Evolutionary conservation across 2,113 vertebrate genomes (phyloP).

Genomic region (Tyrannus savana): DNA sequence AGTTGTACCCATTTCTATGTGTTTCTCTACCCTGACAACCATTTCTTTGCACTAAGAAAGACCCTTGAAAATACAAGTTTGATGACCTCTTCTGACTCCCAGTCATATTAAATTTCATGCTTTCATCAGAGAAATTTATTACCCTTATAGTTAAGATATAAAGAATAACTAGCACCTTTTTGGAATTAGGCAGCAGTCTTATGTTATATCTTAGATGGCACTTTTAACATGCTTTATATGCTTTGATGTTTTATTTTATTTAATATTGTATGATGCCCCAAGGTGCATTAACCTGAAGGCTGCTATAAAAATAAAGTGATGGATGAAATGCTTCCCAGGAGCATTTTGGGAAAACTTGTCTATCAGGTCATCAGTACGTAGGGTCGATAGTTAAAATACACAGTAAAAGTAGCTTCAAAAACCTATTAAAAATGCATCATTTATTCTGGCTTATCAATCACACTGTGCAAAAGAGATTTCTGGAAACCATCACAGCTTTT

Average conservation of each 20-base stretch:
- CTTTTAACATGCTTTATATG: background rate
- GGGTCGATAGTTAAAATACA: background rate
- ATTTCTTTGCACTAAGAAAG: background rate
- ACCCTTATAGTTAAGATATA: background rate
- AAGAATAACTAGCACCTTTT: background rate
- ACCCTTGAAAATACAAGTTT: background rate
- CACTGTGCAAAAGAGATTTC: background rate
- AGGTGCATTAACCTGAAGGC: slow-evolving; percentile 5
- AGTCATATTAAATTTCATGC: background rate
- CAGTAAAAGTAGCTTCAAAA: background rate
- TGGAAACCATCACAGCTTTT: background rate
- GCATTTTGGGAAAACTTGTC: slow-evolving; percentile 5
- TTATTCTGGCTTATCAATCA: background rate
- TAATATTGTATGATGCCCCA: background rate
- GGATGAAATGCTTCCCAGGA: background rate
- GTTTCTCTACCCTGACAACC: background rate
- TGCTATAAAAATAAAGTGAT: slow-evolving; percentile 10
- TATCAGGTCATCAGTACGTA: background rate
- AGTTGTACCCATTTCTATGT: background rate
- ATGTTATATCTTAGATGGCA: background rate
- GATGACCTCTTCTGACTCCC: background rate
- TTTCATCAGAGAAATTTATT: slow-evolving; percentile 16
- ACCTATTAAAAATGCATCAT: background rate
- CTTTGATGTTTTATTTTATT: slow-evolving; percentile 37
- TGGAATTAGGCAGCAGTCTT: background rate